Conservation (phyloP, 2,797 vertebrate species). For the Prionace glauca region DNA sequence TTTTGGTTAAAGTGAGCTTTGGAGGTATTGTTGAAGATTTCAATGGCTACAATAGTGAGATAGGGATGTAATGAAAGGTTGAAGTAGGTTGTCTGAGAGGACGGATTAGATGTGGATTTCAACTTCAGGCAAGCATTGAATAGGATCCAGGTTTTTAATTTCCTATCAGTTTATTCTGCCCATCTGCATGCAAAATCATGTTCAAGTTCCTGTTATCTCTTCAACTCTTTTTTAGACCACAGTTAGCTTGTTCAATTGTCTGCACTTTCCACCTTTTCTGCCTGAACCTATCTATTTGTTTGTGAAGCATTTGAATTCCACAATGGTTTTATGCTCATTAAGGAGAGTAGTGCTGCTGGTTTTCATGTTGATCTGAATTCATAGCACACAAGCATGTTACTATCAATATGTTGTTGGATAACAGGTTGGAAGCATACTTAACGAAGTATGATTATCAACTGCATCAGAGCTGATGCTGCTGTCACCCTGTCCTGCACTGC, state of each 20-base stretch:
- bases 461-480: conserved; percentile 18
- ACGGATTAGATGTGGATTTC: background rate
- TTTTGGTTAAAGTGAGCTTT: background rate
- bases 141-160: background rate
- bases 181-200: background rate
- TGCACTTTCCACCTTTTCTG: background rate
- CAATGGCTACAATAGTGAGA: background rate
- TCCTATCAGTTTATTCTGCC: background rate
- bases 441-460: conserved; percentile 19
- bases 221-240: background rate
- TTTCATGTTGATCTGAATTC: background rate
- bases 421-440: conserved; percentile 30
- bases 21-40: background rate
- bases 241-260: background rate
- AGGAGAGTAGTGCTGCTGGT: background rate
- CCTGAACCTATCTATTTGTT: background rate
- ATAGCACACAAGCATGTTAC: background rate
- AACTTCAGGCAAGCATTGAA: background rate
- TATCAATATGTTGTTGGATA: background rate
- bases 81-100: background rate
- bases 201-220: background rate
- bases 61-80: background rate
- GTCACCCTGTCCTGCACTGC: background rate
- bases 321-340: background rate
- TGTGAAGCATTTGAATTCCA: conserved; percentile 7